Evolutionary conservation across 2,113 vertebrate species (phyloP).

Genomic region (Phainopepla nitens): DNA sequence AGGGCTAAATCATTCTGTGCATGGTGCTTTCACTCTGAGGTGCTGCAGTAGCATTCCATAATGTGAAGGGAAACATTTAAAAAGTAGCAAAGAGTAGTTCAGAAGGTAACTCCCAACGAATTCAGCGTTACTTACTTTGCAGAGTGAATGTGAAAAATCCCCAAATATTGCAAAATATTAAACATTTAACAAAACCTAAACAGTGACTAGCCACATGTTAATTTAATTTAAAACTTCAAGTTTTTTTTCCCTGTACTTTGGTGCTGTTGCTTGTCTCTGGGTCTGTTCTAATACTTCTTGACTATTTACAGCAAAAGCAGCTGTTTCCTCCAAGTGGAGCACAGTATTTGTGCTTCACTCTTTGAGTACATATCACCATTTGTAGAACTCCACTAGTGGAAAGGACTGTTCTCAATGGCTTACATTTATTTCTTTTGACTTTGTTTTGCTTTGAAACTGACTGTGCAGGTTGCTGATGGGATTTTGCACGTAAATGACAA

Average conservation of each 20-base stretch:
- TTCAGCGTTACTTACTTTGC: not conserved
- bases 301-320: not conserved
- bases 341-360: not conserved
- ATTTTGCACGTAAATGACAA: not conserved
- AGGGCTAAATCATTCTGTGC: not conserved
- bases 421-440: not conserved
- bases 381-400: not conserved
- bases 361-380: not conserved
- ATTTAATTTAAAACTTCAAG: not conserved
- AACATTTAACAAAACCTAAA: not conserved
- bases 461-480: not conserved
- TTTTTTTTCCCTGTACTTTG: not conserved
- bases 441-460: not conserved
- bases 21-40: not conserved
- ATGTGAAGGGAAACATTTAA: not conserved
- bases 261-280: not conserved
- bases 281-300: not conserved
- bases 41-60: not conserved
- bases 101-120: not conserved
- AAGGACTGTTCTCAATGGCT: not conserved
- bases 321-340: not conserved
- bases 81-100: not conserved
- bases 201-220: not conserved
- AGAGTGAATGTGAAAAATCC: not conserved
- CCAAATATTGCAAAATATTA: not conserved